Evolutionary conservation across 2,888 invertebrate genomes (phyloP), one percentile per base, ranked within the genome.

Genomic region (Meiosimyza platycephala): DNA sequence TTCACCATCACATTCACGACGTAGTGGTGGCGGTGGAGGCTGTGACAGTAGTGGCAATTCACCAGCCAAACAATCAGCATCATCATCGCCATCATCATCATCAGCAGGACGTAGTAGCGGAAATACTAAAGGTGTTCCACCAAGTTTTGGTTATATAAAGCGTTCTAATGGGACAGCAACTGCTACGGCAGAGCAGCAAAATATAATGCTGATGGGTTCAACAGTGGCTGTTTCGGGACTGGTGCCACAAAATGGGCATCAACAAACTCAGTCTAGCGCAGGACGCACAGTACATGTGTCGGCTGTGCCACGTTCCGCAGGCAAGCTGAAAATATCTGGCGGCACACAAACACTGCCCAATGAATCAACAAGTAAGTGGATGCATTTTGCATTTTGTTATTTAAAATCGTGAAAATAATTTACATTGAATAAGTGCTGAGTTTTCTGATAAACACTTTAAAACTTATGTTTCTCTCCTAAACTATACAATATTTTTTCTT

Each of bases 341-440:
- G 96, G 96, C 47, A 95, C 96, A 0, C 96, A 96, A 86, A 96
- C 96, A 7, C 93, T 94, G 81, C 93, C 93, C 51, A 93, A 93
- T 80, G 94, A 94, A 68, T 81, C 84, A 85, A 92, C 91, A 84
- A 92, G 92, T 92, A 85, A 89, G 90, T 88, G 70, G 9, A 13
- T 1, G 59, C 22, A 15, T 54, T 15, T 7, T n/a, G 1, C 48
- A n/a, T 64, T n/a, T 47, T 50, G 54, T 22, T 47, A n/a, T 54
- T 22, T 59, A 59, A 59, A 16, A 60, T 22, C 28, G 28, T 3
- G 28, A 28, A 28, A 4, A n/a, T 9, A 3, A 6, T 47, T 48
- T 28, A 47, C n/a, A 52, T 52, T 52, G 15, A 52, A 52, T 3
- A 2, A 15, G n/a, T 15, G 52, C 13, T 52, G n/a, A 52, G 5